Conservation (phyloP, 2,113 vertebrate species). For the Eptesicus fuscus region DNA sequence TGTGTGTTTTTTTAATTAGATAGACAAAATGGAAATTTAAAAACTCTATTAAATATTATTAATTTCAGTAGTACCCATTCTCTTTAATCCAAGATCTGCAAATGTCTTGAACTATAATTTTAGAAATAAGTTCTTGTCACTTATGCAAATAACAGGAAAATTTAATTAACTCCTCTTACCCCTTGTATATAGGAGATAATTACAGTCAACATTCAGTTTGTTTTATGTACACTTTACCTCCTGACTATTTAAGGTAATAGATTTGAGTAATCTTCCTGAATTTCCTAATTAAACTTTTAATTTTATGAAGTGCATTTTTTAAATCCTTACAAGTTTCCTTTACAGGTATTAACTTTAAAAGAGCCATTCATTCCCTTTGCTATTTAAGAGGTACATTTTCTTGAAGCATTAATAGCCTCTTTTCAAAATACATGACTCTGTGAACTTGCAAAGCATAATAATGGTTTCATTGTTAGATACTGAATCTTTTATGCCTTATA, state of each 20-base stretch:
- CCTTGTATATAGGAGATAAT: constrained; percentile 22
- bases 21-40: background rate
- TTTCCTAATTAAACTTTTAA: constrained; percentile 50
- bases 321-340: constrained; percentile 14
- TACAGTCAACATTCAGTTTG: constrained; percentile 32
- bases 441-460: constrained; percentile 23
- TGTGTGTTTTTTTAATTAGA: background rate
- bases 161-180: constrained; percentile 54
- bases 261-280: constrained; percentile 51
- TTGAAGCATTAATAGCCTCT: constrained; percentile 50
- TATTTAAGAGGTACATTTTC: constrained; percentile 26
- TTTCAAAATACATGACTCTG: constrained; percentile 28
- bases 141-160: constrained; percentile 38
- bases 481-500: constrained; percentile 30
- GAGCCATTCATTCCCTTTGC: constrained; percentile 8
- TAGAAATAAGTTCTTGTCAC: constrained; percentile 28
- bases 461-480: constrained; percentile 20
- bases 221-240: constrained; percentile 52
- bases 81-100: constrained; percentile 27
- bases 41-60: background rate
- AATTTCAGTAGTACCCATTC: background rate
- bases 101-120: background rate
- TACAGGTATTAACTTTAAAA: constrained; percentile 26
- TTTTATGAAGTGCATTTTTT: background rate
- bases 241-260: constrained; percentile 50